Base-by-base conservation (phyloP, 2,113 vertebrate species). In the Camelus bactrianus region DNA sequence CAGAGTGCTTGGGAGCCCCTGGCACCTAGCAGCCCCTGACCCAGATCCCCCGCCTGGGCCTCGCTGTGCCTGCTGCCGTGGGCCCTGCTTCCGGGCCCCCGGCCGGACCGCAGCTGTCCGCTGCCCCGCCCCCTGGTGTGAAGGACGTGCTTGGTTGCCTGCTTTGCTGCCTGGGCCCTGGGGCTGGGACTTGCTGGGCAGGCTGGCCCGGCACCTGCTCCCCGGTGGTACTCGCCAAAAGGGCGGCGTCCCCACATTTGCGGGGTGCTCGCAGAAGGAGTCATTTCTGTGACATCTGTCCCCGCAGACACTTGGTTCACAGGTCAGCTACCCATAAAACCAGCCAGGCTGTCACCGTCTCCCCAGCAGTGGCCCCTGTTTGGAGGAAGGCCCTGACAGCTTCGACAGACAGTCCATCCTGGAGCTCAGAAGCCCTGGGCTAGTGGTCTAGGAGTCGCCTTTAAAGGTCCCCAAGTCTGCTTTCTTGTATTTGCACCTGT, bases 31-130 rank as follows among this genome's bases (percentile, higher is more conserved):
- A 8, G 56, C 32, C 8, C 60, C 62, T 1, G 15, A 35, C 38
- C 30, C 16, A 16, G 15, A 8, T 46, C 50, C 26, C 26, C 58
- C 20, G 8, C 12, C 46, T 11, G 0, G 0, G 30, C 35, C 48
- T 2, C 2, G 4, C 14, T 8, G 22, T 46, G 26, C n/a, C 20
- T 67, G 35, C 60, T 35, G 20, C 22, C 1, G 0, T 8, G 70
- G 72, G 35, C 6, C 20, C 82, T 3, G 35, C 62, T 48, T 67
- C 58, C 7, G 22, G 12, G n/a, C 91, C 73, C 60, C 15, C 0
- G 0, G 20, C 70, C 17, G 46, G 60, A 30, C 11, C 22, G 35
- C 8, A 0, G 32, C 35, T 54, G 12, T 30, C 22, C 22, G 65
- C 69, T 11, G 7, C 56, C 35, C 35, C 2, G 12, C 24, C 1